Evolutionary conservation across 2,888 invertebrate species (phyloP).

Genomic region (Amphipyra tragopoginis): DNA sequence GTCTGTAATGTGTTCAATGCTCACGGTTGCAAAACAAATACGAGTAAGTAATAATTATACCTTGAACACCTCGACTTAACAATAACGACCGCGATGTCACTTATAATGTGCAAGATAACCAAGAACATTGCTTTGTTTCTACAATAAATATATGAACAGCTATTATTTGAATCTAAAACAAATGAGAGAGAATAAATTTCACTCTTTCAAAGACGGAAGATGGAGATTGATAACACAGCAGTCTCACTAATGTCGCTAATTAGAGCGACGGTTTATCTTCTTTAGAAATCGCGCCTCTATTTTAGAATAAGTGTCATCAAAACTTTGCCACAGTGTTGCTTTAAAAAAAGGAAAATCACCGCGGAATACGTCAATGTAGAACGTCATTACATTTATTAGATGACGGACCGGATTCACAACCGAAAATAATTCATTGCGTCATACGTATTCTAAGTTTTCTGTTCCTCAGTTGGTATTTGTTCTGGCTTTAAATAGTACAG

Average conservation of each 20-base stretch:
- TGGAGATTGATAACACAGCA: slow-evolving; percentile 36
- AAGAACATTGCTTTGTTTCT: slow-evolving; percentile 38
- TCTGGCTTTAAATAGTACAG: slow-evolving; percentile 71
- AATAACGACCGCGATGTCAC: slow-evolving; percentile 56
- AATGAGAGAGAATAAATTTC: slow-evolving; percentile 21
- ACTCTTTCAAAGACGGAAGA: slow-evolving; percentile 18
- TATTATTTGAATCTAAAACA: slow-evolving; percentile 23
- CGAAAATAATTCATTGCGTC: slow-evolving; percentile 57
- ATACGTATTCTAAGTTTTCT: slow-evolving; percentile 63
- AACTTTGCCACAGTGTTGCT: slow-evolving; percentile 1
- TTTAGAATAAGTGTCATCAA: slow-evolving; percentile 6
- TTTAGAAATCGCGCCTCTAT: slow-evolving; percentile 11
- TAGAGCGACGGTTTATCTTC: slow-evolving; percentile 19
- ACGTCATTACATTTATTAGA: slow-evolving; percentile 27
- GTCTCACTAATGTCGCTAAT: slow-evolving; percentile 25
- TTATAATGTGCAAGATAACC: slow-evolving; percentile 48
- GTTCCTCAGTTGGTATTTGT: slow-evolving; percentile 64
- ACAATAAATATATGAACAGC: slow-evolving; percentile 22
- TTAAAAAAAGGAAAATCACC: slow-evolving; percentile 13
- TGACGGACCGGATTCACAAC: slow-evolving; percentile 45
- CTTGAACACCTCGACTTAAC: slow-evolving; percentile 48
- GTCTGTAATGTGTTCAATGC: slow-evolving; percentile 20
- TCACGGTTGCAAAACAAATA: slow-evolving; percentile 57
- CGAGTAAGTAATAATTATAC: slow-evolving; percentile 42
- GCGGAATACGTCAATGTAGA: slow-evolving; percentile 6